Conservation (phyloP, 2,797 vertebrate genomes). For the Sebastes dallii region DNA sequence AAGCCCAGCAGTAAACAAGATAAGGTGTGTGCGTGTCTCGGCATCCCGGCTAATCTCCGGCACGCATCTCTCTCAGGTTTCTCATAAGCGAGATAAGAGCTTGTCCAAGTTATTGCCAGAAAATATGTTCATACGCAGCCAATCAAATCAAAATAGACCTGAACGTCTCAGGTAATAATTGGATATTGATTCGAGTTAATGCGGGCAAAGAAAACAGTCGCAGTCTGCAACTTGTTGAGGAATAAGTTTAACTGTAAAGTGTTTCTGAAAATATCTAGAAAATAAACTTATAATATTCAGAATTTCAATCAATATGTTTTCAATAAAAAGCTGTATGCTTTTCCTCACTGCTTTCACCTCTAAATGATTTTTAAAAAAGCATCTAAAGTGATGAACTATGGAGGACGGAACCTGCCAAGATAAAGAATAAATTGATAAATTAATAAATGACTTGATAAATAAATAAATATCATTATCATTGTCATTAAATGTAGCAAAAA, state of each 20-base stretch:
- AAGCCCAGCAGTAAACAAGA: constrained; percentile 53
- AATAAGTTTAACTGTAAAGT: background rate
- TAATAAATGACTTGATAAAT: too few species aligned
- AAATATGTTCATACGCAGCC: constrained; percentile 20
- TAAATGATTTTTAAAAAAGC: background rate
- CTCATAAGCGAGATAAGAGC: constrained; percentile 63
- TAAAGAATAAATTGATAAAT: too few species aligned
- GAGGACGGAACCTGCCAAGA: too few species aligned
- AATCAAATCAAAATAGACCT: constrained; percentile 14
- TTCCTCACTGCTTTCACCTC: background rate
- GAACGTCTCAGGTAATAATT: constrained; percentile 4
- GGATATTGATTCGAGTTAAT: background rate
- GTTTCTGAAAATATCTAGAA: background rate
- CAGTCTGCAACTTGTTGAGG: background rate
- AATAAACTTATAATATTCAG: background rate
- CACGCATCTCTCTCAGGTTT: constrained; percentile 43
- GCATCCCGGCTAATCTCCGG: constrained; percentile 42
- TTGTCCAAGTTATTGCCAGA: constrained; percentile 45
- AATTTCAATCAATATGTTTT: background rate
- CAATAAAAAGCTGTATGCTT: background rate
- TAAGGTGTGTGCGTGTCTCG: constrained; percentile 47
- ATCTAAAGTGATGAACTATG: too few species aligned
- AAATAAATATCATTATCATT: too few species aligned
- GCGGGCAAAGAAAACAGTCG: background rate
- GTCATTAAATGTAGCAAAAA: too few species aligned